A percentile compares a stretch with the other conserved stretches of the same genome.
Evolutionary conservation across 1,140 invertebrate genomes (phyloP).

Genomic region (Aphelenchoides fujianensis): DNA sequence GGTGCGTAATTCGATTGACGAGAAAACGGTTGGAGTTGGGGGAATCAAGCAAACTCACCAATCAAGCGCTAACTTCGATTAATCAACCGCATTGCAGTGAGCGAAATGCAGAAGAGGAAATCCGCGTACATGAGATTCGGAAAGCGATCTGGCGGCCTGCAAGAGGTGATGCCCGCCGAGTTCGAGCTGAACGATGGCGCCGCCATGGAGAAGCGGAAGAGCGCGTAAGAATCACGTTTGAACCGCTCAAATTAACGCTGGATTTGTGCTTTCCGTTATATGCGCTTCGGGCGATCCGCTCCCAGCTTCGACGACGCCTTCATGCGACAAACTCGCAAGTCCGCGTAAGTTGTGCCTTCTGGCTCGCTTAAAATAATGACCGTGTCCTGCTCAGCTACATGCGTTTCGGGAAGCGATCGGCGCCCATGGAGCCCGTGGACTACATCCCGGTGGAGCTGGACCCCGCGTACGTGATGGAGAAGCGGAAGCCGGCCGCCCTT

Average conservation of each 20-base stretch:
- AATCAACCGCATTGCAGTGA: neutral
- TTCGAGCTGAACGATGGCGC: neutral
- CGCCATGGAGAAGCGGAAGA: conserved; percentile 6
- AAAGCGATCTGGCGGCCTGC: conserved; percentile 1
- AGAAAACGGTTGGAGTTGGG: too few species aligned
- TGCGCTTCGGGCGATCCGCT: neutral
- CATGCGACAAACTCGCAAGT: conserved; percentile 1
- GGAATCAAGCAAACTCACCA: too few species aligned
- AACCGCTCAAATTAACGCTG: neutral
- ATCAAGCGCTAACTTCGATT: neutral
- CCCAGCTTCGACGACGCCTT: conserved; percentile 1
- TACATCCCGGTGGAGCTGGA: neutral
- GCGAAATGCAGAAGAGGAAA: conserved; percentile 2
- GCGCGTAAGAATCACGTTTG: too few species aligned
- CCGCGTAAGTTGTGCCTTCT: too few species aligned
- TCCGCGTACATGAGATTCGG: conserved; percentile 15
- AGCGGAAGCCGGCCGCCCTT: conserved; percentile 4
- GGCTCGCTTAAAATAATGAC: too few species aligned
- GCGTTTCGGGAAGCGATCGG: conserved; percentile 9
- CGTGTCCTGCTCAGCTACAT: too few species aligned
- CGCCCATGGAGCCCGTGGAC: neutral
- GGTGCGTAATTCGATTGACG: neutral
- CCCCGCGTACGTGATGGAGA: neutral
- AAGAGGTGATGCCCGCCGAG: neutral
- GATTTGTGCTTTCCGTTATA: neutral